Base-by-base conservation (phyloP, 2,113 vertebrate species). In the Ictidomys tridecemlineatus region DNA sequence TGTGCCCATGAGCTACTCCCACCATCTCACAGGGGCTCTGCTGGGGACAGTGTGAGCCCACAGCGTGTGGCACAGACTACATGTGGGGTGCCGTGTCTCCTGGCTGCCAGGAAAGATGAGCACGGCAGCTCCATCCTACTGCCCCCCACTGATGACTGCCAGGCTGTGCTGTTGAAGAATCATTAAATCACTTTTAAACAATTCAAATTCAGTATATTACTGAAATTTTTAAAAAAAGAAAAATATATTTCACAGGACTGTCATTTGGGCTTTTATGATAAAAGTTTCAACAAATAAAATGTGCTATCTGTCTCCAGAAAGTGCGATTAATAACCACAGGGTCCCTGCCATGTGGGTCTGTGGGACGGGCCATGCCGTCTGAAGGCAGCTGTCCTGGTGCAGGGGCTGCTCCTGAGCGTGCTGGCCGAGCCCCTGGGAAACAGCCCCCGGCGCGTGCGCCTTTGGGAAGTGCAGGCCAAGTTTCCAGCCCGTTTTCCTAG, bases 21-120 rank as follows among this genome's bases (percentile, higher is more conserved):
- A 0, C 3, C 1, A 0, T 34, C 67, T 51, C 3, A 1, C 0
- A 3, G 24, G 12, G 56, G 18, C 4, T 39, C 24, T 32, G 2
- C 42, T 42, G 2, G 1, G 2, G 63, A 10, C 0, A 1, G 17
- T 37, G 30, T 24, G 17, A 32, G 11, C 11, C 4, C 4, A 69
- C 17, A 51, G 11, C 48, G 2, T 51, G 48, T 11, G 8, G 70
- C 67, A 10, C 13, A 17, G n/a, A 45, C 12, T 17, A 73, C 93
- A 92, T 20, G 26, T 13, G 1, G 56, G 53, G 77, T n/a, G 61
- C 56, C 48, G 11, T 0, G 4, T 1, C 17, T 58, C 39, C 37
- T 24, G 16, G 82, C 51, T 34, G 34, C 17, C 3, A 5, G 11
- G 5, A 17, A 1, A 3, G 13, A 2, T 16, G 32, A 18, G 37